These are phyloP conservation scores for Acanthiza pusilla DNA, from an alignment of 2,797 vertebrate genomes.

Conservation along the genomic window DNA sequence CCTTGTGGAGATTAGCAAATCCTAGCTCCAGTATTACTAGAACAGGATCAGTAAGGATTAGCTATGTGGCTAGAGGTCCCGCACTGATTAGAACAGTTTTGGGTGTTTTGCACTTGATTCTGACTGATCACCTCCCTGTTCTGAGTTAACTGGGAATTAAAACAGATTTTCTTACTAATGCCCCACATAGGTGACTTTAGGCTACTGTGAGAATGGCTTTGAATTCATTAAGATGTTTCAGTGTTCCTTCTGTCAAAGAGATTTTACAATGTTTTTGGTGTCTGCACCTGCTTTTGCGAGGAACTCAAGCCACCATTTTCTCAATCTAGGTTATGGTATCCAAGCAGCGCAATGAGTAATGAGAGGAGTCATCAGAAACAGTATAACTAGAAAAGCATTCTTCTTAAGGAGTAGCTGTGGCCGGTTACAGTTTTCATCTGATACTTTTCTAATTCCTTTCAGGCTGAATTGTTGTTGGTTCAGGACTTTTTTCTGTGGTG, in stretches of 20 bases:
- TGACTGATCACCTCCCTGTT: neutral
- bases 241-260: neutral
- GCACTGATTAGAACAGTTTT: neutral
- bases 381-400: neutral
- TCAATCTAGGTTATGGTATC: neutral
- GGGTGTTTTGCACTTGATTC: neutral
- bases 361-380: neutral
- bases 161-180: neutral
- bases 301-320: neutral
- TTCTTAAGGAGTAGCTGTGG: neutral
- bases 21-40: neutral
- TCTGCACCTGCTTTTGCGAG: neutral
- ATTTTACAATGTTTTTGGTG: neutral
- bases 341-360: neutral
- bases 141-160: neutral
- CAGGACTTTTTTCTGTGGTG: neutral
- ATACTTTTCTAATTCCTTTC: neutral
- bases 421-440: neutral
- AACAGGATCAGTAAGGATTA: neutral
- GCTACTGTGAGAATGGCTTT: neutral
- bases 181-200: neutral
- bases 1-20: neutral
- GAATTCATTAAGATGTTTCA: neutral
- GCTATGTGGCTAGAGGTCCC: accelerated
- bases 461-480: neutral